Conservation (phyloP, 2,113 vertebrate species). For the Periophthalmus modestus region DNA sequence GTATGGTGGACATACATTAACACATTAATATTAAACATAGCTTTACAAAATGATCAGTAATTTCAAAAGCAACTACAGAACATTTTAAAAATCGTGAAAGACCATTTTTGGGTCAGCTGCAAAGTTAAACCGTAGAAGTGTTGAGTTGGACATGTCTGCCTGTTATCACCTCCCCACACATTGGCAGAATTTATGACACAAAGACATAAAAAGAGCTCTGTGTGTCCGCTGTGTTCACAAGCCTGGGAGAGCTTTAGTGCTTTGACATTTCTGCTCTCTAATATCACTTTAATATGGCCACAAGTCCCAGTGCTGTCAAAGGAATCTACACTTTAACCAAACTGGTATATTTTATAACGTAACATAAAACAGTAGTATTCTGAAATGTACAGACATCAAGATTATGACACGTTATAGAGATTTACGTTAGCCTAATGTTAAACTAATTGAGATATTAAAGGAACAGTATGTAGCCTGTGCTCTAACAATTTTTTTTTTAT, state of each 20-base stretch:
- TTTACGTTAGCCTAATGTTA: too few relatives aligned
- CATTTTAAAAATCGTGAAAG: background rate
- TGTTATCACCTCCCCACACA: background rate
- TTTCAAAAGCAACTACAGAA: background rate
- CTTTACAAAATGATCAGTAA: background rate
- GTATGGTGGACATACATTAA: background rate
- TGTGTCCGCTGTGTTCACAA: background rate
- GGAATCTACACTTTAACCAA: background rate
- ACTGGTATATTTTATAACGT: background rate
- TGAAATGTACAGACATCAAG: too few relatives aligned
- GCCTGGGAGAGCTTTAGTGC: background rate
- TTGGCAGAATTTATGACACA: slow-evolving; percentile 3
- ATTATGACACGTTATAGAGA: too few relatives aligned
- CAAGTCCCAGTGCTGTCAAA: background rate
- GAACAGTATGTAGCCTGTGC: too few relatives aligned
- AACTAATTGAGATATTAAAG: too few relatives aligned
- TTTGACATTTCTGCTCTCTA: slow-evolving; percentile 1
- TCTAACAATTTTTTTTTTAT: too few relatives aligned
- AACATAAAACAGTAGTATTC: too few relatives aligned
- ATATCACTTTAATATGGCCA: background rate
- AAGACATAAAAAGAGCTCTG: background rate
- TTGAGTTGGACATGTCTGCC: background rate
- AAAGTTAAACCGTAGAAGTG: background rate
- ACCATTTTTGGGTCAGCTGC: background rate
- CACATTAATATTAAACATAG: background rate